A percentile compares a stretch with the other conserved stretches of the same genome.
Evolutionary conservation across 2,888 invertebrate species (phyloP).

Genomic region (Crematogaster levior): DNA sequence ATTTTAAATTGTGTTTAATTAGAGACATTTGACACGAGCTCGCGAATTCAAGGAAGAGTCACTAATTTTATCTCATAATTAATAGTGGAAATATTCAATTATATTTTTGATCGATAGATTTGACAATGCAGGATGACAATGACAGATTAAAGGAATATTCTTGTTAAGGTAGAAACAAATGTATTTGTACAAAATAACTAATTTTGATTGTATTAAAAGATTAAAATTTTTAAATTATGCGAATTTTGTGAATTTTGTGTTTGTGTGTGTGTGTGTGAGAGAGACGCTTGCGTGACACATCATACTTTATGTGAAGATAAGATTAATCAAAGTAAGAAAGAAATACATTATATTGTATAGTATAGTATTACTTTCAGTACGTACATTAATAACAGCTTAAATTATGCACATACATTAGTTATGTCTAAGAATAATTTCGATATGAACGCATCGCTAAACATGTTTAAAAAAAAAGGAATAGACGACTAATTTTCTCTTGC

Average conservation of each 20-base stretch:
- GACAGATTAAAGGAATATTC: background rate
- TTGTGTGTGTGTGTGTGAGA: background rate
- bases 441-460: slow-evolving; percentile 26
- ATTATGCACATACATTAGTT: slow-evolving; percentile 15
- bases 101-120: background rate
- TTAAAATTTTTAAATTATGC: slow-evolving; percentile 30
- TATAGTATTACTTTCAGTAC: background rate
- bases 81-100: background rate
- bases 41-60: background rate
- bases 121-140: background rate
- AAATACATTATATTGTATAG: background rate
- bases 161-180: background rate
- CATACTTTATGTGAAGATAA: background rate
- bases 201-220: background rate
- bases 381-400: background rate
- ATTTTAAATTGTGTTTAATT: slow-evolving; percentile 22
- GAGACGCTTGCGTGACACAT: slow-evolving; percentile 3
- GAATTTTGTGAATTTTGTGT: too few relatives aligned
- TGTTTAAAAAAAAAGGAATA: slow-evolving; percentile 12
- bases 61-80: background rate
- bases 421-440: slow-evolving; percentile 25
- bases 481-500: slow-evolving; percentile 38
- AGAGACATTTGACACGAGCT: background rate
- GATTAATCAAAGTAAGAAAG: background rate
- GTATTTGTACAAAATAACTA: background rate